phyloP scores from a whole-genome alignment of 2,113 vertebrate genomes.

The Pterophyllum scalare region DNA sequence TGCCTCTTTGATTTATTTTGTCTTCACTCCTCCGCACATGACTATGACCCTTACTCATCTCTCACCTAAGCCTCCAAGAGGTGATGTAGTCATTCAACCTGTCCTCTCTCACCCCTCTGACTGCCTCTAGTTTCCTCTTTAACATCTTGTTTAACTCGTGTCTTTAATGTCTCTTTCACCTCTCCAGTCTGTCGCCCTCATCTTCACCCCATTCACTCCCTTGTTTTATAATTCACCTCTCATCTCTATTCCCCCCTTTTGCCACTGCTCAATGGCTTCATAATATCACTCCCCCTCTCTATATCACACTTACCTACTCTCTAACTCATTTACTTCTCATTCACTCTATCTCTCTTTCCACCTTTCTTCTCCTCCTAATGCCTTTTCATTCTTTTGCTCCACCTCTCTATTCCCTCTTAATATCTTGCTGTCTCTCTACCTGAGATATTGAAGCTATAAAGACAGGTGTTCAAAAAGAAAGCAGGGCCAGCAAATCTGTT shows the following conservation, averaged over 20 bases:
- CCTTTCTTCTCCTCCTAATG: slow-evolving; percentile 60
- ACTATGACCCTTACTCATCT: neutral
- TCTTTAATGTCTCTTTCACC: slow-evolving; percentile 44
- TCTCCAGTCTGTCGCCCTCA: slow-evolving; percentile 28
- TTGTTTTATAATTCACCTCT: slow-evolving; percentile 69
- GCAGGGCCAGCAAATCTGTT: slow-evolving; percentile 60
- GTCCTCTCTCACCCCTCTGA: slow-evolving; percentile 3
- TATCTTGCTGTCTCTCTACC: slow-evolving; percentile 63
- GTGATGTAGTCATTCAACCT: slow-evolving; percentile 14
- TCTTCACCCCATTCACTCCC: slow-evolving; percentile 59
- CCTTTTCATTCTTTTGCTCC: slow-evolving; percentile 57
- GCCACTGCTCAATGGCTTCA: slow-evolving; percentile 53
- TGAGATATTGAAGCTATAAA: slow-evolving; percentile 72
- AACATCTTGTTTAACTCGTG: slow-evolving; percentile 58
- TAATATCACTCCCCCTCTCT: slow-evolving; percentile 58
- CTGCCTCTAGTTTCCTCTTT: slow-evolving; percentile 14
- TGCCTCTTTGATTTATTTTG: neutral
- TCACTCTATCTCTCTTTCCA: slow-evolving; percentile 55
- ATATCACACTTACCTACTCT: slow-evolving; percentile 36
- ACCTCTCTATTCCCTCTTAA: slow-evolving; percentile 52
- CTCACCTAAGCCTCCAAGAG: slow-evolving; percentile 9
- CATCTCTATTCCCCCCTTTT: slow-evolving; percentile 31
- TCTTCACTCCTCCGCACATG: neutral
- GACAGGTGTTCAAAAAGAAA: slow-evolving; percentile 74
- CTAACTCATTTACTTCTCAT: slow-evolving; percentile 69